Conservation (phyloP, 2,113 vertebrate genomes). For the Corapipo altera region DNA sequence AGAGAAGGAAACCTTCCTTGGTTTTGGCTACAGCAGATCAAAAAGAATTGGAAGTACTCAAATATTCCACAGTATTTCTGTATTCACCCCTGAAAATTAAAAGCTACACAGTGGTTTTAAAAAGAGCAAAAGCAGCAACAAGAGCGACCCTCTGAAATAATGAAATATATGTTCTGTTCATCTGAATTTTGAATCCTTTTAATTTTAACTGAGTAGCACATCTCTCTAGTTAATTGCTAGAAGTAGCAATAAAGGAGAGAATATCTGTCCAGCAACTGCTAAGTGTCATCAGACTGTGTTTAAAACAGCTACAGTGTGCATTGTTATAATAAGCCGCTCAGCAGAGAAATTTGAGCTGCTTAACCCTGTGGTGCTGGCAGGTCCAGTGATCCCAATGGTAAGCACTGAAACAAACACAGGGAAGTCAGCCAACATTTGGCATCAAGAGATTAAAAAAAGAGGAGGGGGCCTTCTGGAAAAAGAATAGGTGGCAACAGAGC, state of each 20-base stretch:
- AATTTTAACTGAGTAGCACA: background rate
- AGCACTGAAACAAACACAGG: constrained; percentile 70
- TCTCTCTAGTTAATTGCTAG: constrained; percentile 2
- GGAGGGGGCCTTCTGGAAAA: constrained; percentile 25
- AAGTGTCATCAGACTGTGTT: constrained; percentile 60
- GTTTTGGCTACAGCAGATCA: background rate
- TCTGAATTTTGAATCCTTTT: background rate
- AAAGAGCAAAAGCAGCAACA: background rate
- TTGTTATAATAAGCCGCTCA: constrained; percentile 69
- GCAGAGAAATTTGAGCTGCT: constrained; percentile 73
- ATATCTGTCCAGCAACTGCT: constrained; percentile 37
- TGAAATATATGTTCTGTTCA: background rate
- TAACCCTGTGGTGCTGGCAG: constrained; percentile 72
- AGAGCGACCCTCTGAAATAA: background rate
- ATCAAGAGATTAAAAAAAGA: constrained; percentile 69
- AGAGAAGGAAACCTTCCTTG: background rate
- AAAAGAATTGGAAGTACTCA: background rate
- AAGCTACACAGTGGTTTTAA: background rate
- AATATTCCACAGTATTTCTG: background rate
- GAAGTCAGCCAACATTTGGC: constrained; percentile 67
- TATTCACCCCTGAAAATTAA: background rate
- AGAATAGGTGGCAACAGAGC: constrained; percentile 53
- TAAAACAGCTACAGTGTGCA: constrained; percentile 59
- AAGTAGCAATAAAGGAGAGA: constrained; percentile 38
- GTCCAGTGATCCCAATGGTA: constrained; percentile 64